Evolutionary conservation across 2,888 invertebrate species (phyloP).

Genomic region (Drosophila buzzatii): DNA sequence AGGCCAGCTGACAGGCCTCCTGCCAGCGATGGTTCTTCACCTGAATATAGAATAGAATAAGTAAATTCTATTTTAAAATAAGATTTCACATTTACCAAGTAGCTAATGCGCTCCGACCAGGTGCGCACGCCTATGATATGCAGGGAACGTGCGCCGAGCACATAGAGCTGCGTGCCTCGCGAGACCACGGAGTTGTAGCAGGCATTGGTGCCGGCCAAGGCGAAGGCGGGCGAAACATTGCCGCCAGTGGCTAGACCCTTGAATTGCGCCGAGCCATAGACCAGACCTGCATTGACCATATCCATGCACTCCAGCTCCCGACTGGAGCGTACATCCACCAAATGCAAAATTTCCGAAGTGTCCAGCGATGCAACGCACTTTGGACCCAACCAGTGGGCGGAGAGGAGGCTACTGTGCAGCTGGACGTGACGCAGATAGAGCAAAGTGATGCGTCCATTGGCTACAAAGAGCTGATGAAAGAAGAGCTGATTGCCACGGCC

Average conservation of each 20-base stretch:
- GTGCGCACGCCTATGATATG: slow-evolving; percentile 88
- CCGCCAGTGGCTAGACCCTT: slow-evolving; percentile 98
- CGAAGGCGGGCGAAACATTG: slow-evolving; percentile 90
- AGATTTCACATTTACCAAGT: slow-evolving; percentile 85
- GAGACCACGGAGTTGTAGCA: slow-evolving; percentile 91
- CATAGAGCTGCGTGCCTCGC: slow-evolving; percentile 89
- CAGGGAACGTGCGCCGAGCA: slow-evolving; percentile 89
- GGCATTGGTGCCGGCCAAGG: slow-evolving; percentile 87
- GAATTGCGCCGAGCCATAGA: slow-evolving; percentile 93
- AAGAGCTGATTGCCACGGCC: slow-evolving; percentile 93
- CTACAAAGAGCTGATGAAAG: slow-evolving; percentile 90
- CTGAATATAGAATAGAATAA: slow-evolving; percentile 36
- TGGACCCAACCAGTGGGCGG: slow-evolving; percentile 93
- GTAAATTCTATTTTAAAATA: not conserved
- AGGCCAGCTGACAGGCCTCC: slow-evolving; percentile 87
- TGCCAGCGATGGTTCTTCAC: slow-evolving; percentile 87
- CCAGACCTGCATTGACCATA: slow-evolving; percentile 91
- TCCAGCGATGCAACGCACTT: slow-evolving; percentile 94
- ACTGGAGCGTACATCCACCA: slow-evolving; percentile 95
- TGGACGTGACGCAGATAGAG: slow-evolving; percentile 90
- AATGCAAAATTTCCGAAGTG: slow-evolving; percentile 92
- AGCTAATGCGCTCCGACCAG: slow-evolving; percentile 89
- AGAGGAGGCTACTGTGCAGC: slow-evolving; percentile 90
- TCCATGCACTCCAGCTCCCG: slow-evolving; percentile 94
- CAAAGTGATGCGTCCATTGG: slow-evolving; percentile 87